Conservation (phyloP, 2,797 vertebrate genomes). For the Bradypodion pumilum region DNA sequence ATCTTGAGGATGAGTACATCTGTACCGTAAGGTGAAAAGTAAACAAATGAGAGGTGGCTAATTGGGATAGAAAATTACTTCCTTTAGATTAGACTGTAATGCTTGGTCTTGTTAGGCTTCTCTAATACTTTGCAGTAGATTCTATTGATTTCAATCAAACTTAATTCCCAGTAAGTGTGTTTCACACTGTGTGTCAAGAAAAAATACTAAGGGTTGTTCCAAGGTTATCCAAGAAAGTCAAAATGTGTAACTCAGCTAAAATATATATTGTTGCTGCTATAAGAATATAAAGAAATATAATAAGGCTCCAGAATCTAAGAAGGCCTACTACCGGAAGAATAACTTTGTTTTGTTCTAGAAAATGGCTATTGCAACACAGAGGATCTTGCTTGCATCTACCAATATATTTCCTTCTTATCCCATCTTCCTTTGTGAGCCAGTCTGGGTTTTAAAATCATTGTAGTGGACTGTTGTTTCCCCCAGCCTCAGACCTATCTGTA, state of each 20-base stretch:
- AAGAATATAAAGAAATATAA: neutral
- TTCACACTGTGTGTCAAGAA: neutral
- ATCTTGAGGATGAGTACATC: conserved; percentile 6
- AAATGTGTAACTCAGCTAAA: neutral
- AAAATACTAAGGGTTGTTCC: neutral
- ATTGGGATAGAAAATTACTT: conserved; percentile 19
- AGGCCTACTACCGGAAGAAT: neutral
- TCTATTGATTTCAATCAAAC: conserved; percentile 3
- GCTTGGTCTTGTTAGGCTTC: neutral
- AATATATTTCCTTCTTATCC: too few relatives aligned
- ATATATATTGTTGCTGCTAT: neutral
- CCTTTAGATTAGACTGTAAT: neutral
- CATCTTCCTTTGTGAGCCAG: too few relatives aligned
- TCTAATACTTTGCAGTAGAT: neutral
- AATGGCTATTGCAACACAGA: too few relatives aligned
- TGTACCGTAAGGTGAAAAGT: conserved; percentile 1
- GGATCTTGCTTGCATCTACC: too few relatives aligned
- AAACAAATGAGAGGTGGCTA: conserved; percentile 13
- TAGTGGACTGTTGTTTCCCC: too few relatives aligned
- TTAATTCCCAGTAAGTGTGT: neutral
- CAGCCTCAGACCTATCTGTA: too few relatives aligned
- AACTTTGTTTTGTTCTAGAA: neutral
- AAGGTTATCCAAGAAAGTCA: conserved; percentile 5
- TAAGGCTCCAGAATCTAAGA: neutral
- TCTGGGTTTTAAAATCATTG: too few relatives aligned